Percentiles rank a stretch among this genome's conserved stretches.
These are phyloP conservation scores for Cryptotermes secundus DNA, from an alignment of 1,140 invertebrate genomes.

Conservation along the genomic window DNA sequence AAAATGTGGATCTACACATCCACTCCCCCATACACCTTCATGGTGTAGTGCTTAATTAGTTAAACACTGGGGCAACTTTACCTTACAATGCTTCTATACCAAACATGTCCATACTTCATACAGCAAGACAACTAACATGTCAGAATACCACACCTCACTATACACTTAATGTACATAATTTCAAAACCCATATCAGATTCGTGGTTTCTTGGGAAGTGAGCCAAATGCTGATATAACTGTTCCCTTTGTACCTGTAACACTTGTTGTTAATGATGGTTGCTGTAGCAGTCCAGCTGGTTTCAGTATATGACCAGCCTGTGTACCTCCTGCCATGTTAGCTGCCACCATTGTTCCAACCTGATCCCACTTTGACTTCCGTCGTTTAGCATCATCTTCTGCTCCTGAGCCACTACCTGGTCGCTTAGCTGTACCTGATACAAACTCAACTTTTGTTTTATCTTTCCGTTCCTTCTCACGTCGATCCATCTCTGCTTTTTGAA, in stretches of 20 bases:
- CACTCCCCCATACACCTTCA: no score
- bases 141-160: background rate
- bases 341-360: constrained; percentile 63
- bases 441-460: constrained; percentile 87
- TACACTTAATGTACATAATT: background rate
- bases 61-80: no score
- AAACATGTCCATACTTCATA: no score
- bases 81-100: no score
- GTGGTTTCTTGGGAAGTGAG: constrained; percentile 77
- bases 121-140: background rate
- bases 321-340: constrained; percentile 48
- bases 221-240: constrained; percentile 88
- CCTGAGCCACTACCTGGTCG: constrained; percentile 52
- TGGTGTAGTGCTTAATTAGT: no score
- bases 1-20: no score
- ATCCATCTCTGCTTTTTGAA: constrained; percentile 92
- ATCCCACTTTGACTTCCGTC: constrained; percentile 88
- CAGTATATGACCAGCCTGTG: constrained; percentile 44
- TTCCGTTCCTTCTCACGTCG: constrained; percentile 87
- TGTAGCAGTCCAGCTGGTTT: constrained; percentile 59
- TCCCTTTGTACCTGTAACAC: constrained; percentile 78
- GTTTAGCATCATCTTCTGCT: constrained; percentile 67
- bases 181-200: constrained; percentile 48
- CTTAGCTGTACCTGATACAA: constrained; percentile 79
- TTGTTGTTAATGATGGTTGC: constrained; percentile 67